Evolutionary conservation across 2,113 vertebrate genomes (phyloP), one percentile per base, ranked within the genome.

Genomic region (Xiphophorus hellerii): DNA sequence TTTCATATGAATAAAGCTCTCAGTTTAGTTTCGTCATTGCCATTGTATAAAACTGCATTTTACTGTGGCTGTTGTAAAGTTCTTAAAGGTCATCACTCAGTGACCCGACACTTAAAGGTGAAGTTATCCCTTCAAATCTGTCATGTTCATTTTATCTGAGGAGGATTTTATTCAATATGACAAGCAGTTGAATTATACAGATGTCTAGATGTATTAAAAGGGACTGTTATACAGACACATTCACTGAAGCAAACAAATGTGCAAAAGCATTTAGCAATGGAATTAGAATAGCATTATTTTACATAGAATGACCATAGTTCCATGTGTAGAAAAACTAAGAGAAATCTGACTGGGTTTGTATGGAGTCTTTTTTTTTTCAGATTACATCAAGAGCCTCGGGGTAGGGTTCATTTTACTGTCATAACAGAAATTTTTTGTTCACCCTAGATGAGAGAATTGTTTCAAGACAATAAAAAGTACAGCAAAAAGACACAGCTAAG

Each of bases 131-230:
- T 81, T 85, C 66, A 75, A 42, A 27, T 81, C 76, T 85, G 81
- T 81, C 71, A 80, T 77, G 73, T 67, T 77, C 39, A 54, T 77
- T 85, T 83, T 80, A 76, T 86, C 73, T 62, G 60, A 79, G 51
- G 70, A 70, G 75, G 75, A 73, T 76, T 83, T 91, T 35, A 83
- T 78, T 80, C 74, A 30, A 10, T 80, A 37, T 77, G 85, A 89
- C 80, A 88, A 64, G 72, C 74, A 58, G 66, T 80, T 83, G 71
- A 80, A 89, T 84, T 70, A 73, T 78, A 86, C 77, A 79, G 69
- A 74, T 73, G 76, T 80, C 74, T 33, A 83, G 80, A 90, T 79
- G 77, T 70, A 87, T 90, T 83, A 82, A 81, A 74, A 82, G 54
- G 77, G 80, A 62, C 51, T 72, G 60, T 84, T 71, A 74, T 65